Evolutionary conservation across 2,113 vertebrate species (phyloP), one percentile per base, ranked within the genome.

Genomic region (Merops nubicus): DNA sequence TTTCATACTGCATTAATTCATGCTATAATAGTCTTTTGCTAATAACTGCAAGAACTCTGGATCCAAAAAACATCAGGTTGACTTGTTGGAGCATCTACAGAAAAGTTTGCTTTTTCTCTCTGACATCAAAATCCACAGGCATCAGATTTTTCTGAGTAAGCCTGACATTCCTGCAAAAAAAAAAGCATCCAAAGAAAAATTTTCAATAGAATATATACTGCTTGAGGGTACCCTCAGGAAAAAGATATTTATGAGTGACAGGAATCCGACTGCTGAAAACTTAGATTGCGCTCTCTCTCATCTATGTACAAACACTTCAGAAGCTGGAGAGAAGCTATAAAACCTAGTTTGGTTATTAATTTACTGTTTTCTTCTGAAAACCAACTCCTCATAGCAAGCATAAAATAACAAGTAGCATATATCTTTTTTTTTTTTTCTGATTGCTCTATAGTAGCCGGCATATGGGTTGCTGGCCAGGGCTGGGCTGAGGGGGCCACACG

Each of bases 151-250:
- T 88, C 60, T 73, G 57, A 79, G 51, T 36, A 74, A 94, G 62
- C 36, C 57, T 93, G 83, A 60, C 72, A 86, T 31, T 69, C 40
- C 26, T 80, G 21, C 50, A 92, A 31, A n/a, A n/a, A n/a, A n/a
- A n/a, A n/a, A 80, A n/a, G 67, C n/a, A 94, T 77, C 40, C 53
- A 91, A 92, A 92, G 53, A 22, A 93, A 92, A 84, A 38, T 84
- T 92, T 88, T 86, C 34, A 62, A 75, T 48, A 72, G 53, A 70
- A 77, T 50, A 85, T 31, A 40, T 26, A 50, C 34, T 59, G 67
- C 83, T 82, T 60, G 51, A 95, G 56, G 26, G 86, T 67, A 88
- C 38, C 75, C 38, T 81, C 29, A 83, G 86, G 82, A 60, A 77
- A 96, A 63, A 81, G 51, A 70, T 12, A 25, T 63, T 14, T 60